Percentiles rank a stretch among this genome's conserved stretches.
phyloP scores from a whole-genome alignment of 1,140 invertebrate species.

The Mesaphorura yosii region DNA sequence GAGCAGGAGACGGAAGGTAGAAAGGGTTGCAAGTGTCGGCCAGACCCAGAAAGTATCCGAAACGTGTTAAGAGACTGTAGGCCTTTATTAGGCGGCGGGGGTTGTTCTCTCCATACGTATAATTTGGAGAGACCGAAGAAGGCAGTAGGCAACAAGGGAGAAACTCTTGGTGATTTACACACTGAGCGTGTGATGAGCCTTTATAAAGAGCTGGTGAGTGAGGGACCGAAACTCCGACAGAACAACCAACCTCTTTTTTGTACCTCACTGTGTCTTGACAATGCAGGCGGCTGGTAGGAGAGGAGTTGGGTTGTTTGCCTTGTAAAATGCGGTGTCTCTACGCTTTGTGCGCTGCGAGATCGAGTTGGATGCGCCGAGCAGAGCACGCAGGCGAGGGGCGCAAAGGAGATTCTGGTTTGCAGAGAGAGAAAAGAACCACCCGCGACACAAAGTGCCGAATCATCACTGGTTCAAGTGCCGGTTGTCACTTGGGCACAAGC shows the following conservation, averaged over 20 bases:
- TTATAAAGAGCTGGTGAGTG: no score
- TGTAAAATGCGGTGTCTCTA: not conserved
- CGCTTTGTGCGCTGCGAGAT: not conserved
- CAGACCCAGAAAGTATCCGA: no score
- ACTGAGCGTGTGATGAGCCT: no score
- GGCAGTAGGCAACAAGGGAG: no score
- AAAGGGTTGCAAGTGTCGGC: no score
- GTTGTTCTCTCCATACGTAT: no score
- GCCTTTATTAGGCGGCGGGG: no score
- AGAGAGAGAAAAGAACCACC: slow-evolving; percentile 21
- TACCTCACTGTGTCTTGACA: slow-evolving; percentile 5
- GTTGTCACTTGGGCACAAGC: no score
- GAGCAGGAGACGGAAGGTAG: no score
- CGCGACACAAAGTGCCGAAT: slow-evolving; percentile 26
- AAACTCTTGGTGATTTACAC: no score
- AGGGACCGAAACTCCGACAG: slow-evolving; percentile 4
- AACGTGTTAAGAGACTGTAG: no score
- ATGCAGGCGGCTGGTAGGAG: slow-evolving; percentile 4
- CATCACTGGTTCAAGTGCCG: slow-evolving; percentile 28
- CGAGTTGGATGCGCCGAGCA: not conserved
- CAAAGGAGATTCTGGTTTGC: slow-evolving; percentile 9
- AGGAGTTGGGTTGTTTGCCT: slow-evolving; percentile 8
- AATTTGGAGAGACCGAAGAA: no score
- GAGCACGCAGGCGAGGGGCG: not conserved
- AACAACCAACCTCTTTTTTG: slow-evolving; percentile 2